A percentile compares a stretch with the other conserved stretches of the same genome.
Conservation (phyloP, 2,113 vertebrate species). For the Macheiramphus alcinus region DNA sequence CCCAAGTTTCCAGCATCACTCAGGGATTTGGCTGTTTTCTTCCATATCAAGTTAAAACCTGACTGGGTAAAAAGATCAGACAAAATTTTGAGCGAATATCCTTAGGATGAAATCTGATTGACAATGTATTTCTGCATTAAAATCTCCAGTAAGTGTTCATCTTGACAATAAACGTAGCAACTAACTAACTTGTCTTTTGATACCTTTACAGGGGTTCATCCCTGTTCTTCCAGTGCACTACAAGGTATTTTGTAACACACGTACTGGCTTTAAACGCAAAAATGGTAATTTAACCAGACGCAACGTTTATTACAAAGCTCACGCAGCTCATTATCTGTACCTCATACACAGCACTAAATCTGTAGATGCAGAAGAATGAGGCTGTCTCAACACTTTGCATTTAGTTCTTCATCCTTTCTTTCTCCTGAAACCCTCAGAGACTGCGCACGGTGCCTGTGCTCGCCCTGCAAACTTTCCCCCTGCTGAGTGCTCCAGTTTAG, state of each 20-base stretch:
- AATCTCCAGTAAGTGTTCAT: background rate
- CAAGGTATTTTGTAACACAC: background rate
- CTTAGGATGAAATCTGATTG: background rate
- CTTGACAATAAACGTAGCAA: background rate
- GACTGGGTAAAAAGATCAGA: background rate
- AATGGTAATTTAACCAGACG: background rate
- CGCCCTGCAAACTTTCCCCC: accelerated
- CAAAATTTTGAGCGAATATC: background rate
- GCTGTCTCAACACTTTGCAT: background rate
- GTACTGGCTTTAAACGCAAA: background rate
- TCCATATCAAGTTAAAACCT: background rate
- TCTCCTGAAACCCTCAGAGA: background rate
- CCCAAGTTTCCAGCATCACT: background rate
- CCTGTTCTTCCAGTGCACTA: background rate
- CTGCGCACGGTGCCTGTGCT: background rate
- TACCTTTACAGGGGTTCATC: background rate
- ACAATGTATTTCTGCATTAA: background rate
- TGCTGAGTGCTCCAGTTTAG: background rate
- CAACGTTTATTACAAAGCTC: background rate
- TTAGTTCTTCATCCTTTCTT: background rate
- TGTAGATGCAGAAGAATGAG: background rate
- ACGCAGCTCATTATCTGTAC: background rate
- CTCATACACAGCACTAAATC: background rate
- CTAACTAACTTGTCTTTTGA: background rate
- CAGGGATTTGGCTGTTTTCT: background rate